Evolutionary conservation across 2,797 vertebrate genomes (phyloP), one percentile per base, ranked within the genome.

Genomic region (Holocentrus rufus): DNA sequence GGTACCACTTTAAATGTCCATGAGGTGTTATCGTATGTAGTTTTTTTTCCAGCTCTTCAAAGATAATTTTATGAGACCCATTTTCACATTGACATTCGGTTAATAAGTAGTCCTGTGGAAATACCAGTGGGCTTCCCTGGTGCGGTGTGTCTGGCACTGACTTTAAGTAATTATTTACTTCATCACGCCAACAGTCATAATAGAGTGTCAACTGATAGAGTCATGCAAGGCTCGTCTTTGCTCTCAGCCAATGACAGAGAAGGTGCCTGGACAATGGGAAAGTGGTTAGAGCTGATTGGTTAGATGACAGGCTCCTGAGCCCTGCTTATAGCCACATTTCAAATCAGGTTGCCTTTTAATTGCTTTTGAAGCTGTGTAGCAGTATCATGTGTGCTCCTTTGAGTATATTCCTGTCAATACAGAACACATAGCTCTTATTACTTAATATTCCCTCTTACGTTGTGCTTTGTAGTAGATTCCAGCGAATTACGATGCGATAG

Each of bases 201-300:
- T 78, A 53, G 52, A 23, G 62, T 0, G 7, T 13, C 52, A 65
- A 85, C 75, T 60, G 66, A 54, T 31, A 0, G n/a, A n/a, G 56
- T 65, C 23, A 46, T 22, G 17, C 66, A 74, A 64, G 81, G 86
- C 65, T 80, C 36, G 27, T 80, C 72, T 67, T 54, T 39, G 27
- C 55, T 75, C 60, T 74, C 57, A 74, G 79, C 89, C 87, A 91
- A 88, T 92, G 62, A 69, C 15, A 31, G 47, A 27, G 3, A 31
- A 65, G 58, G 17, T 17, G 23, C 69, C 50, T 49, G 25, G 44
- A 52, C 23, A 58, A 70, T 50, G 47, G 67, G 42, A 60, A 53
- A 60, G 31, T n/a, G 23, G 54, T 54, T 9, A 22, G 4, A 66
- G 54, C 61, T 58, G 56, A 82, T 65, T 56, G 72, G 69, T 31